Evolutionary conservation across 2,888 invertebrate species (phyloP).

Genomic region (Campoletis raptor): DNA sequence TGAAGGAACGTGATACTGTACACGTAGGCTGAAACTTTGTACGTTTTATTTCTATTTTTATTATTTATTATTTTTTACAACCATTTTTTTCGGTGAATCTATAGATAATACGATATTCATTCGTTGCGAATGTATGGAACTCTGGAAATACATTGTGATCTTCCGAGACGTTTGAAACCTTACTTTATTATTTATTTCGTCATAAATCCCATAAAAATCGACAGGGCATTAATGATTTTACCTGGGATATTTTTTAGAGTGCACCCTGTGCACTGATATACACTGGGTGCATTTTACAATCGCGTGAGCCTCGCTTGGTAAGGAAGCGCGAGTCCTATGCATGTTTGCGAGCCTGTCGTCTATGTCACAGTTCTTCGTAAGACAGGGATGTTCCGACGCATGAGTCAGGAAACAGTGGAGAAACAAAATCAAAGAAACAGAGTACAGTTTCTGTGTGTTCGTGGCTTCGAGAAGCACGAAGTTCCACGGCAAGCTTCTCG

Average conservation of each 20-base stretch:
- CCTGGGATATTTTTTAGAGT: conserved; percentile 1
- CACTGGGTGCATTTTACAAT: conserved; percentile 27
- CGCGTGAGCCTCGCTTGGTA: conserved; percentile 47
- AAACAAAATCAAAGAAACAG: background rate
- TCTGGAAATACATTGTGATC: background rate
- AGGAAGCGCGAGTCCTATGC: conserved; percentile 31
- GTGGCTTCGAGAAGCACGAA: conserved; percentile 34
- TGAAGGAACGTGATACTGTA: conserved; percentile 32
- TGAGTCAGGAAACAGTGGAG: conserved; percentile 55
- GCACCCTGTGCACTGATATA: background rate
- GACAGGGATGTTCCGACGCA: conserved; percentile 44
- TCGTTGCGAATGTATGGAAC: background rate
- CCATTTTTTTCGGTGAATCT: background rate
- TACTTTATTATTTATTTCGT: background rate
- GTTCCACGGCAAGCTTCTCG: conserved; percentile 34
- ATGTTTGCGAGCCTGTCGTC: conserved; percentile 7
- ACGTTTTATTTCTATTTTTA: background rate
- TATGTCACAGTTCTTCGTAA: conserved; percentile 30
- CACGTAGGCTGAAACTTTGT: conserved; percentile 7
- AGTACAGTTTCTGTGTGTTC: conserved; percentile 27
- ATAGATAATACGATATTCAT: background rate
- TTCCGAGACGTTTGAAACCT: background rate
- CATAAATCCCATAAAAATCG: background rate
- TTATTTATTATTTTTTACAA: background rate
- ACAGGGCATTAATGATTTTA: background rate